Evolutionary conservation across 1,140 invertebrate species (phyloP), one percentile per base, ranked within the genome.

Genomic region (Bombus breviceps): DNA sequence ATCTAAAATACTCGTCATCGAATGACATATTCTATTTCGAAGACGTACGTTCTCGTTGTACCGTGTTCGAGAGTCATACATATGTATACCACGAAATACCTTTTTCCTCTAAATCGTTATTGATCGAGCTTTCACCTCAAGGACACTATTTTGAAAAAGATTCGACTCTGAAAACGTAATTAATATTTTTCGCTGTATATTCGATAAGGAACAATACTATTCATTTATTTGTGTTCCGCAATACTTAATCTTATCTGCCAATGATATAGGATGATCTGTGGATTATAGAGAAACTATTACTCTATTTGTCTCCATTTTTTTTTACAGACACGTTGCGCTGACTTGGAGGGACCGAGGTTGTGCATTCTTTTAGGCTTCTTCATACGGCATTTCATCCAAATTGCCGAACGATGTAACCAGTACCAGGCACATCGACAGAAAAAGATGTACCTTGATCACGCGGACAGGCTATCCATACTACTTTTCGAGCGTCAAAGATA

Each of bases 361-460:
- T 95, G 95, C 13, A 91, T 96, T 78, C 94, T 97, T 2, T 92
- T 98, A 0, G 96, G 97, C 85, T 96, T 97, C 78, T 97, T 98
- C 86, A 96, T 97, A 59, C 92, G 96, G 32, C 97, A 97, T 86
- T 97, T 97, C 84, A 95, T 97, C 32, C 94, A 96, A 77, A 97
- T 97, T 94, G 96, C 96, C 3, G 94, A 96, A 73, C 95, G 94
- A 41, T 96, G 96, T 88, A 95, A 96, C 79, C 95, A 96, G 75
- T 96, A 97, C 80, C 95, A 96, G 32, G 95, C 96, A 3, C 93
- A 95, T 39, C 93, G 94, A 71, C 96, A 97, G 89, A 96, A 96
- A 47, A 93, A 96, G 3, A 95, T 97, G 37, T 98, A 97, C 86
- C 92, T 98, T 22, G 95, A 97, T 74, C 97, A 98, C 87, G 96